These are phyloP conservation scores for Zaprionus taronus DNA, from an alignment of 1,140 invertebrate genomes.

Conservation along the genomic window DNA sequence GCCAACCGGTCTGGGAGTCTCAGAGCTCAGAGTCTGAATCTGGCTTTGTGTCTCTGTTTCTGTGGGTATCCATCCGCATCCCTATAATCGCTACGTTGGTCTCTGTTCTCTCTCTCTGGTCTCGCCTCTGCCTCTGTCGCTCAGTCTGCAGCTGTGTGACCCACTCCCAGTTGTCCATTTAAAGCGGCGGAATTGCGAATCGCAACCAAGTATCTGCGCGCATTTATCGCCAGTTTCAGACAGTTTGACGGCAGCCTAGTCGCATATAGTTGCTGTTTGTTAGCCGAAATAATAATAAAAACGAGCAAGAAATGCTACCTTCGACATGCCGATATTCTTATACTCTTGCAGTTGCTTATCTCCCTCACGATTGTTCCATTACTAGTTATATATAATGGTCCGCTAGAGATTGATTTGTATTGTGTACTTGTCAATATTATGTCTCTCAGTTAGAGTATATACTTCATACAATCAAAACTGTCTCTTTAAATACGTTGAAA, in stretches of 20 bases:
- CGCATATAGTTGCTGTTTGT: slow-evolving; percentile 33
- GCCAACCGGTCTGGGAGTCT: slow-evolving; percentile 51
- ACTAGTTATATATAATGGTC: too few species aligned
- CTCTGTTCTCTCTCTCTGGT: slow-evolving; percentile 33
- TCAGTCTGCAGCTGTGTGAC: slow-evolving; percentile 73
- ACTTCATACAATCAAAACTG: too few species aligned
- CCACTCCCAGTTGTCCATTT: slow-evolving; percentile 80
- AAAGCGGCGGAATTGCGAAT: slow-evolving; percentile 58
- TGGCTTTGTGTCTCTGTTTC: slow-evolving; percentile 29
- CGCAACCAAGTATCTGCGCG: slow-evolving; percentile 67
- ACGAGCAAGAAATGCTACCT: not conserved
- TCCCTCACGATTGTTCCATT: too few species aligned
- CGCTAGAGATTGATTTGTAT: too few species aligned
- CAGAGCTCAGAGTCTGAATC: slow-evolving; percentile 38
- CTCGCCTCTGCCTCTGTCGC: slow-evolving; percentile 31
- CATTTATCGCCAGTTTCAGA: slow-evolving; percentile 71
- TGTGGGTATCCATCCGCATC: slow-evolving; percentile 52
- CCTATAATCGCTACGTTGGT: slow-evolving; percentile 74
- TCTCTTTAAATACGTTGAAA: too few species aligned
- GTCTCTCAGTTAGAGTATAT: too few species aligned
- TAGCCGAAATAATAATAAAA: slow-evolving; percentile 59
- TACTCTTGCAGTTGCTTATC: too few species aligned
- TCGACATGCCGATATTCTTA: too few species aligned
- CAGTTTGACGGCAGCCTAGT: slow-evolving; percentile 46
- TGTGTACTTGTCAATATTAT: too few species aligned